Evolutionary conservation across 2,888 invertebrate species (phyloP).

Genomic region (Toxonevra muliebris): DNA sequence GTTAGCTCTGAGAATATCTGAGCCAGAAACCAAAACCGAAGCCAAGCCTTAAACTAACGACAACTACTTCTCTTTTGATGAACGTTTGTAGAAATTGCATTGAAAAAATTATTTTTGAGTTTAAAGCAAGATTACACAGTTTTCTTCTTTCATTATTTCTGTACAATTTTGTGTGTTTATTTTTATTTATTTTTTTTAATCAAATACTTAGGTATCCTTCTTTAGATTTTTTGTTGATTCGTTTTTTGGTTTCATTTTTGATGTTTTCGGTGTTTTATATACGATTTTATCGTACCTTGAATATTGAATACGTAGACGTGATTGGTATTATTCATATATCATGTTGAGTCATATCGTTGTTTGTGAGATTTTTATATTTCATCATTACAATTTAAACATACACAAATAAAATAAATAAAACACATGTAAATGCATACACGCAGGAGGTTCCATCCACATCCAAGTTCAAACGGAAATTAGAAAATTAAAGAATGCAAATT

Average conservation of each 20-base stretch:
- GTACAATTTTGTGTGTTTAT: too few species aligned
- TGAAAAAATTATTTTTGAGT: slow-evolving; percentile 15
- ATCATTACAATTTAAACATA: too few species aligned
- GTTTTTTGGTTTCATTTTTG: neutral
- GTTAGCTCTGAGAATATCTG: neutral
- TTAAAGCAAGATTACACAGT: slow-evolving; percentile 17
- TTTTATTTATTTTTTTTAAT: too few species aligned
- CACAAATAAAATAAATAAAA: too few species aligned
- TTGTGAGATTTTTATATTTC: too few species aligned
- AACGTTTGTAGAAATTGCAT: neutral
- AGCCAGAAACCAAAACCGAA: neutral
- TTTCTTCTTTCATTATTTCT: neutral
- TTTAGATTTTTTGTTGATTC: slow-evolving; percentile 6
- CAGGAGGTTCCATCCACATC: too few species aligned
- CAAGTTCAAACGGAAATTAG: too few species aligned
- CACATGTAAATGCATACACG: too few species aligned
- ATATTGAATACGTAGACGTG: slow-evolving; percentile 44
- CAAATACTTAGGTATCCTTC: slow-evolving; percentile 3
- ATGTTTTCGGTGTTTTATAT: slow-evolving; percentile 37
- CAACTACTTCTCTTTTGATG: slow-evolving; percentile 20
- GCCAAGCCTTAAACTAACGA: slow-evolving; percentile 20
- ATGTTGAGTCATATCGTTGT: neutral
- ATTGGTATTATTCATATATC: slow-evolving; percentile 58
- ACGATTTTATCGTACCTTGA: slow-evolving; percentile 33
- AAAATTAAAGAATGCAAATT: too few species aligned